phyloP scores from a whole-genome alignment of 1,140 invertebrate species.

The Lithobius niger region DNA sequence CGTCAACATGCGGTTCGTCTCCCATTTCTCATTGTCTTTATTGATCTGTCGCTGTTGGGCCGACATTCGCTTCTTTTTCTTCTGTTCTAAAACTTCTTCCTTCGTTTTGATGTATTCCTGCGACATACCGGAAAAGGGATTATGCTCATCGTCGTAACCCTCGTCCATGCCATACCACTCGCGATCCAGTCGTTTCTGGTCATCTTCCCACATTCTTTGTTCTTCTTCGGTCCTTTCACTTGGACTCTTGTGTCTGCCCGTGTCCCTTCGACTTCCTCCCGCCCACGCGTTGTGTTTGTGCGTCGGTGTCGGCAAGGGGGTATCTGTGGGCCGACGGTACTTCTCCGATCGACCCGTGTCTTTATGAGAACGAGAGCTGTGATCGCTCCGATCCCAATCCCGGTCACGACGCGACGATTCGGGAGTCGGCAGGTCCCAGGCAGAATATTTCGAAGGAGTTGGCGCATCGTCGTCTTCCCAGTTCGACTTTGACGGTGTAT shows the following conservation, averaged over 20 bases:
- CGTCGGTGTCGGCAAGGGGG: constrained; percentile 61
- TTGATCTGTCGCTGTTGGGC: constrained; percentile 87
- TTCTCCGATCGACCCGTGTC: constrained; percentile 8
- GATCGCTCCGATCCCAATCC: constrained; percentile 18
- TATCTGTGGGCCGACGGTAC: constrained; percentile 29
- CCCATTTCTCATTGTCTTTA: constrained; percentile 97
- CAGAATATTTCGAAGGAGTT: constrained; percentile 49
- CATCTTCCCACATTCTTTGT: constrained; percentile 74
- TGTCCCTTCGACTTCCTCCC: neutral
- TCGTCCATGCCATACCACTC: constrained; percentile 96
- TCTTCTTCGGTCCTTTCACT: constrained; percentile 39
- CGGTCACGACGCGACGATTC: constrained; percentile 32
- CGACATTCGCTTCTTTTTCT: constrained; percentile 78
- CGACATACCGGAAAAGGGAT: constrained; percentile 79
- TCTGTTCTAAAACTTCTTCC: constrained; percentile 79
- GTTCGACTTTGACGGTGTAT: constrained; percentile 13
- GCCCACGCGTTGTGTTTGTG: constrained; percentile 73
- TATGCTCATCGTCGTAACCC: constrained; percentile 83
- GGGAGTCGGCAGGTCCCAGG: constrained; percentile 89
- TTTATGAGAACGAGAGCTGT: constrained; percentile 15
- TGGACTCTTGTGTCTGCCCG: too few relatives aligned
- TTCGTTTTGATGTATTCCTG: constrained; percentile 82
- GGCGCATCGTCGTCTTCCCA: constrained; percentile 76
- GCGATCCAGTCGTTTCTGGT: constrained; percentile 80
- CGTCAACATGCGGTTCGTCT: constrained; percentile 93